Percentiles rank a stretch among this genome's conserved stretches.
Conservation (phyloP, 2,113 vertebrate genomes). For the Emydocephalus ijimae region DNA sequence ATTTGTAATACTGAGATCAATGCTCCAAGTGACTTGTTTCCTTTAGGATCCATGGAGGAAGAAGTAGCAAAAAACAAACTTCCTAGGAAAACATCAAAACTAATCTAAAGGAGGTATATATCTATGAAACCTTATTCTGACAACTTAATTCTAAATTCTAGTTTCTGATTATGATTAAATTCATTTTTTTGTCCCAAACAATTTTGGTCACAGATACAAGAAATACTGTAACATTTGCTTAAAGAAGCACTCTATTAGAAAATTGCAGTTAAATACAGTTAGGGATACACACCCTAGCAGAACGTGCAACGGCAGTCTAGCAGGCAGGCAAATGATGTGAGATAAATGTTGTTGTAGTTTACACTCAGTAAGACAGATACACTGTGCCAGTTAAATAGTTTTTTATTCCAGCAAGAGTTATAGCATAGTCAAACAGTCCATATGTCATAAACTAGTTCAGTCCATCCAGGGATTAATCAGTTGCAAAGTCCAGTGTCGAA, state of each 20-base stretch:
- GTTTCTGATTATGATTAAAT: neutral
- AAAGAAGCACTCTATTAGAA: neutral
- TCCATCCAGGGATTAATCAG: too few relatives aligned
- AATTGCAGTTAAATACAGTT: neutral
- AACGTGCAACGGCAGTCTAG: too few relatives aligned
- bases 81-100: neutral
- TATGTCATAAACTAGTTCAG: too few relatives aligned
- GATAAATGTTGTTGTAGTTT: too few relatives aligned
- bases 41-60: neutral
- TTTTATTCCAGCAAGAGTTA: too few relatives aligned
- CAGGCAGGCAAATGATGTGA: too few relatives aligned
- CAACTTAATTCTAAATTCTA: neutral
- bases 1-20: slow-evolving; percentile 11
- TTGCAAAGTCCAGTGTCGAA: too few relatives aligned
- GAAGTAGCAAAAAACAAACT: neutral
- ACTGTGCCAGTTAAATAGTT: too few relatives aligned
- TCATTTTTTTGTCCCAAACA: neutral
- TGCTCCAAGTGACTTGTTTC: neutral
- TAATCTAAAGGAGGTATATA: neutral
- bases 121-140: neutral
- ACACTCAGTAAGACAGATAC: too few relatives aligned
- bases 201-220: neutral
- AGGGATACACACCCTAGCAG: too few relatives aligned
- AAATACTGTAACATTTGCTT: neutral
- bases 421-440: too few relatives aligned